Evolutionary conservation across 1,140 invertebrate genomes (phyloP).

Genomic region (Bactericera cockerelli): DNA sequence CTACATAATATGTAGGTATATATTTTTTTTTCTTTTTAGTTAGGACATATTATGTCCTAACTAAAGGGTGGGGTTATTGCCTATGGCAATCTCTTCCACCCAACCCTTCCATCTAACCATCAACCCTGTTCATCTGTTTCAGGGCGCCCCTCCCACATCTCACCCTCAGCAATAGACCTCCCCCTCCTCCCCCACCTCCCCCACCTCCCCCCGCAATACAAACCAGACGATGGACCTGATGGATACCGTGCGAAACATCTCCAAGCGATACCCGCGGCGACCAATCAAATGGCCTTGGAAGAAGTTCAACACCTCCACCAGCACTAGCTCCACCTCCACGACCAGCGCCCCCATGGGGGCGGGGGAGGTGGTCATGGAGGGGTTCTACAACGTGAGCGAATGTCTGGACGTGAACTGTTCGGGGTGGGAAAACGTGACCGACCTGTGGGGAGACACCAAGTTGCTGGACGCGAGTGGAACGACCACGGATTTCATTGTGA

Average conservation of each 20-base stretch:
- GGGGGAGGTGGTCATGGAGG: background rate
- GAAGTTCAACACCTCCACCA: background rate
- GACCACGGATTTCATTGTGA: background rate
- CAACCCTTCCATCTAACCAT: too few species aligned
- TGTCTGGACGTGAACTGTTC: background rate
- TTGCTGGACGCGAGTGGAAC: background rate
- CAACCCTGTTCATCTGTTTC: too few species aligned
- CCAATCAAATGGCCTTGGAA: constrained; percentile 8
- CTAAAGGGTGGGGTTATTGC: too few species aligned
- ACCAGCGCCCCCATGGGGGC: background rate
- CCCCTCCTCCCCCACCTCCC: too few species aligned
- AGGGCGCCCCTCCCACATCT: too few species aligned
- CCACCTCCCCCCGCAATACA: too few species aligned
- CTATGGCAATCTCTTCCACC: too few species aligned
- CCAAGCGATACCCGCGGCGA: background rate
- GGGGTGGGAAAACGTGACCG: background rate
- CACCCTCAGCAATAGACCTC: too few species aligned
- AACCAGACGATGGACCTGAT: background rate
- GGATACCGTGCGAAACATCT: background rate
- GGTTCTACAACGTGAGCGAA: constrained; percentile 2
- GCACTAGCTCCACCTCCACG: background rate
- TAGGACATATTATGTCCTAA: too few species aligned
- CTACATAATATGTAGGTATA: too few species aligned
- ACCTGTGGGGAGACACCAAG: background rate
- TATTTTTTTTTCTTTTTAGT: too few species aligned